Evolutionary conservation across 1,140 invertebrate genomes (phyloP), one percentile per base, ranked within the genome.

Genomic region (Atta colombica): DNA sequence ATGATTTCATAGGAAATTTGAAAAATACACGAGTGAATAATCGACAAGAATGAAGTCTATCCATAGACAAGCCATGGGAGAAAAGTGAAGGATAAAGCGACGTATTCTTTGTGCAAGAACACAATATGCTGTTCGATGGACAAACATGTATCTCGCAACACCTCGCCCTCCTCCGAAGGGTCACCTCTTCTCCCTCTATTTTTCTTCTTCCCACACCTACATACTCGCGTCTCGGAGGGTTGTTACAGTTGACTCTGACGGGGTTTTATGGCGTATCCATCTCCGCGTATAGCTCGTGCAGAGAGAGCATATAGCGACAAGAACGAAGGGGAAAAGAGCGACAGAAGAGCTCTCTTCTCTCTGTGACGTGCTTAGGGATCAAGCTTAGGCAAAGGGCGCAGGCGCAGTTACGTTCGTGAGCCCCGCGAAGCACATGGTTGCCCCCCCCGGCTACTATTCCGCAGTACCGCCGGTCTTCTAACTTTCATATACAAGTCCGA

Each of bases 351-450:
- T 89, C 71, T 87, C 69, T 61, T 75, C 69, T 84, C 80, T 74
- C 85, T 82, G 88, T 93, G 92, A 90, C 77, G 91, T 86, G 81
- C 81, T 92, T 92, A 92, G 93, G 93, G 92, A 92, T 93, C 92
- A 94, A 92, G 92, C 91, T 91, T 92, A 93, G 91, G 86, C 90
- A 91, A 85, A 58, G 78, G 85, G 92, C 94, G 94, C 94, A 95
- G 66, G 94, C 94, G 94, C 94, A 94, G 93, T 95, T 92, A 93
- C 82, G 90, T 91, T 92, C 90, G 91, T 93, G 92, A 94, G 90
- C 49, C 86, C 90, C 90, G 90, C 87, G 89, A 90, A 95, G 94
- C 94, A 94, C 94, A 95, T 95, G 94, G 94, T 94, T 88, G 91
- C 65, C 90, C 61, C 61, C 51, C 80, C 88, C 84, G 85, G 74